Conservation (phyloP, 2,113 vertebrate genomes). For the Gymnocephalus cernua region DNA sequence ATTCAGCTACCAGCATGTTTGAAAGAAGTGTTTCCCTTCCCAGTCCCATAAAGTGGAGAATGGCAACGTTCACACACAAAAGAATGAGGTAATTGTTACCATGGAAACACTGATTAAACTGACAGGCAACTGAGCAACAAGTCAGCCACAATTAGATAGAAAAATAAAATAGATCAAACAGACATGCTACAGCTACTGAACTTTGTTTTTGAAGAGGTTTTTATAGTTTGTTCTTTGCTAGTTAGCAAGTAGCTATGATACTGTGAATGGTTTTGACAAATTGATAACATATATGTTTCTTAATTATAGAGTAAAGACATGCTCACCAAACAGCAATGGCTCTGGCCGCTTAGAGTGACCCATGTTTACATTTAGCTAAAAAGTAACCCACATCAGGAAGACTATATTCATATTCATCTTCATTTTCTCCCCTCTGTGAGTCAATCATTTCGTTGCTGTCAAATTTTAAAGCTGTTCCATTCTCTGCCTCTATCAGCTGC, state of each 20-base stretch:
- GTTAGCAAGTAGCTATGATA: background rate
- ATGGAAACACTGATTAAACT: conserved; percentile 40
- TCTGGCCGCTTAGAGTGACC: background rate
- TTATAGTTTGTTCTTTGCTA: background rate
- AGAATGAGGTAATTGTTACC: conserved; percentile 20
- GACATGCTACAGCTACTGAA: background rate
- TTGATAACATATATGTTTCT: background rate
- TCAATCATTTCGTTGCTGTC: background rate
- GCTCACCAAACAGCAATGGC: background rate
- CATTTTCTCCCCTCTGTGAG: background rate
- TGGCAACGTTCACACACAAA: conserved; percentile 23
- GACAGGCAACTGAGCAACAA: conserved; percentile 20
- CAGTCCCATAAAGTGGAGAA: conserved; percentile 34
- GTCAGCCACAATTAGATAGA: background rate
- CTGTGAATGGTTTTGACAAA: background rate
- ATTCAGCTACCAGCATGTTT: conserved; percentile 28
- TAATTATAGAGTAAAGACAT: background rate
- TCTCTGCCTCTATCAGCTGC: background rate
- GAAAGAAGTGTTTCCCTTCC: conserved; percentile 20
- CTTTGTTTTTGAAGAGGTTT: background rate
- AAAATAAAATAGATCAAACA: background rate
- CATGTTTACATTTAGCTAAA: background rate
- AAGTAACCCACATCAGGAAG: background rate
- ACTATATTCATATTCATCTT: background rate
- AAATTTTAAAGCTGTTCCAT: background rate